Conservation (phyloP, 2,797 vertebrate species). For the Fratercula arctica region DNA sequence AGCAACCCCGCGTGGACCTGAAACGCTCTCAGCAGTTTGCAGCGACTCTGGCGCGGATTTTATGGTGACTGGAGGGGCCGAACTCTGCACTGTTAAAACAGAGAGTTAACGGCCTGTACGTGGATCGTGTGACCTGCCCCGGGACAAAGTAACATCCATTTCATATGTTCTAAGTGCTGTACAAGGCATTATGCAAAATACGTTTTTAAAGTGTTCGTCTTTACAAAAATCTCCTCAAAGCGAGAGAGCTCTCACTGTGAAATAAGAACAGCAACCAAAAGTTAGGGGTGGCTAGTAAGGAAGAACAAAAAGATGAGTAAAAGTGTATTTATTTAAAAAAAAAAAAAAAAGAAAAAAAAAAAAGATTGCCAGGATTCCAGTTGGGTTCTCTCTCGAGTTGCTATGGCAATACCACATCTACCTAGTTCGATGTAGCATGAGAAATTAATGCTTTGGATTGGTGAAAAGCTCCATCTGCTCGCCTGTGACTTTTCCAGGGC, state of each 20-base stretch:
- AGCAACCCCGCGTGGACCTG: not conserved
- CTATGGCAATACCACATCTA: conserved; percentile 43
- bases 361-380: conserved; percentile 10
- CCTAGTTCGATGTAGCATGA: not conserved
- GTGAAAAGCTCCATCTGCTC: conserved; percentile 47
- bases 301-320: not conserved
- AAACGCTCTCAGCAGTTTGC: not conserved
- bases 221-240: not conserved
- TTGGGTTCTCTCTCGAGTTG: conserved; percentile 1
- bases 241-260: not conserved
- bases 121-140: not conserved
- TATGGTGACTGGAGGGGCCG: not conserved
- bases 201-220: not conserved
- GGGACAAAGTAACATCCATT: not conserved
- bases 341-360: not conserved
- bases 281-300: not conserved
- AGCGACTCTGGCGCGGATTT: not conserved
- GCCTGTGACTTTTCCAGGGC: not conserved
- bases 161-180: not conserved
- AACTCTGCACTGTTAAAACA: not conserved
- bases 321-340: not conserved
- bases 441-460: conserved; percentile 19
- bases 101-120: not conserved
- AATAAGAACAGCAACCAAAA: not conserved
- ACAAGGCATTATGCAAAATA: not conserved